Evolutionary conservation across 2,797 vertebrate species (phyloP).

Genomic region (Tolypeutes matacus): DNA sequence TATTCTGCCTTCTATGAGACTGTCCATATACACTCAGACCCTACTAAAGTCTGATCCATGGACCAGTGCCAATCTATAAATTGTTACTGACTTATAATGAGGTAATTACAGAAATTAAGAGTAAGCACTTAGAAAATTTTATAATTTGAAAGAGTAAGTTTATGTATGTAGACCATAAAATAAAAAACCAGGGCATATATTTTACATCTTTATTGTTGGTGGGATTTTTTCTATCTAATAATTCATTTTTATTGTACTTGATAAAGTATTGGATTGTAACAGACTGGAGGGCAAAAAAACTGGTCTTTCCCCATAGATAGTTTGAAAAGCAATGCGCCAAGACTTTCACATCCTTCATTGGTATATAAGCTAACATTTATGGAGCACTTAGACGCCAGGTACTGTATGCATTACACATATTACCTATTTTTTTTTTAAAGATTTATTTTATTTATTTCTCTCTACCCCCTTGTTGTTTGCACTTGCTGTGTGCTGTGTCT

Average conservation of each 20-base stretch:
- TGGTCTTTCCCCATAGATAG: neutral
- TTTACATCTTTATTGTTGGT: neutral
- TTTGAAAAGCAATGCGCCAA: constrained; percentile 13
- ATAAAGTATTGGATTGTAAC: neutral
- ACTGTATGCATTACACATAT: neutral
- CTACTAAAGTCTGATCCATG: neutral
- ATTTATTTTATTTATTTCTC: no score
- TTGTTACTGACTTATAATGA: neutral
- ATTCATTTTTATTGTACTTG: constrained; percentile 55
- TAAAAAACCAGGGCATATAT: neutral
- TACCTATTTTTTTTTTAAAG: no score
- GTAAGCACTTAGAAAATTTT: constrained; percentile 20
- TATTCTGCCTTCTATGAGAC: neutral
- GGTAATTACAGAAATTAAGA: neutral
- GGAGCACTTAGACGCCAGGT: neutral
- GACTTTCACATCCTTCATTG: neutral
- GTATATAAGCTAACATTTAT: neutral
- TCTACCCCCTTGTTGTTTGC: no score
- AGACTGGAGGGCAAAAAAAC: neutral
- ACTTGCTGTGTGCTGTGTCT: no score
- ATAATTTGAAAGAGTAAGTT: constrained; percentile 18
- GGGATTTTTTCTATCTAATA: neutral
- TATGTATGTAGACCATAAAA: neutral
- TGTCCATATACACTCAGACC: neutral
- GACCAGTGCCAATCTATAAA: neutral